These are phyloP conservation scores for Epizoanthus illoricatus DNA, from an alignment of 92 coral and sea anemone species.

Conservation along the genomic window DNA sequence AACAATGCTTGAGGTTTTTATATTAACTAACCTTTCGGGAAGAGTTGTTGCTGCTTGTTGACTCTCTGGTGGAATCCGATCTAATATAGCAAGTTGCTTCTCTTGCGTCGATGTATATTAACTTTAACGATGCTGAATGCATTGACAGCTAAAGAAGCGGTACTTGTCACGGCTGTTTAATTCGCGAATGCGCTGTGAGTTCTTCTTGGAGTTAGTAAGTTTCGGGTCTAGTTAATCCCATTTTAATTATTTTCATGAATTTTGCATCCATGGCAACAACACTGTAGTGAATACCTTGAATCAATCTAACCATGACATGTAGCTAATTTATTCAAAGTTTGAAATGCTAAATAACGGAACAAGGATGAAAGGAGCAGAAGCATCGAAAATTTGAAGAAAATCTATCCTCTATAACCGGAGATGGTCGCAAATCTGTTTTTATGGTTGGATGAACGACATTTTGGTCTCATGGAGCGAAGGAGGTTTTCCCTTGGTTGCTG, in stretches of 20 bases:
- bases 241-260: background rate
- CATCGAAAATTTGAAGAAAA: slow-evolving; percentile 28
- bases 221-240: background rate
- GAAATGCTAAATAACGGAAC: slow-evolving; percentile 4
- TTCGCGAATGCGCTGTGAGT: slow-evolving; percentile 3
- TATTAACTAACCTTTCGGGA: too few species aligned
- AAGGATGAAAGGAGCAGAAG: background rate
- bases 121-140: too few species aligned
- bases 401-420: background rate
- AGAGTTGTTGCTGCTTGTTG: too few species aligned
- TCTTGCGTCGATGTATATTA: too few species aligned
- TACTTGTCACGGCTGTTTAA: slow-evolving; percentile 31
- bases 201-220: background rate
- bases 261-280: slow-evolving; percentile 10
- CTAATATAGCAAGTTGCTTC: too few species aligned
- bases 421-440: slow-evolving; percentile 16
- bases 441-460: slow-evolving; percentile 17
- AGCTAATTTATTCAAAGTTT: slow-evolving; percentile 8
- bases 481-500: slow-evolving; percentile 9
- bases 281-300: background rate
- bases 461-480: background rate
- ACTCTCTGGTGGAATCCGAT: too few species aligned
- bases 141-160: too few species aligned
- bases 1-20: too few species aligned
- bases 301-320: slow-evolving; percentile 25